These are phyloP conservation scores for Oophaga sylvatica DNA, from an alignment of 2,797 vertebrate species.

Conservation along the genomic window DNA sequence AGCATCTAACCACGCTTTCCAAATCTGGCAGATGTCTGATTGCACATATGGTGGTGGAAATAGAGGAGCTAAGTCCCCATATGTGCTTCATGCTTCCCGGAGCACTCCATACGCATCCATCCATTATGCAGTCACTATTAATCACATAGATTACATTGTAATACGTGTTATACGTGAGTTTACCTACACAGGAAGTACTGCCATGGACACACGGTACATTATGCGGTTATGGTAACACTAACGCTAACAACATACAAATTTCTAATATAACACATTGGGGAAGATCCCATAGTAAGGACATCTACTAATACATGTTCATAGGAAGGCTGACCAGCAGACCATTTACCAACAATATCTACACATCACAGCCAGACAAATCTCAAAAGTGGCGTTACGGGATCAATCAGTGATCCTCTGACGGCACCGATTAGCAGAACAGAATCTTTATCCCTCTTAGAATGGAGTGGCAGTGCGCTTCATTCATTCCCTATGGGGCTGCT, in stretches of 20 bases:
- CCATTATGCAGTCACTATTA: background rate
- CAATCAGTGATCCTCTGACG: no score
- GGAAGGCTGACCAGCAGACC: no score
- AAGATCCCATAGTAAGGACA: background rate
- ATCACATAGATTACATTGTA: background rate
- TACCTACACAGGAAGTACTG: background rate
- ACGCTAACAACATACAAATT: background rate
- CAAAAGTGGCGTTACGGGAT: no score
- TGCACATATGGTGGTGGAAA: background rate
- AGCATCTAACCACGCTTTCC: conserved; percentile 25
- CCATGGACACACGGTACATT: conserved; percentile 1
- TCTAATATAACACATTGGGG: no score
- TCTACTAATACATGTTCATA: no score
- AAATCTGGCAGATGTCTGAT: conserved; percentile 24
- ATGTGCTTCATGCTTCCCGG: conserved; percentile 13
- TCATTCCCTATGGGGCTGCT: no score
- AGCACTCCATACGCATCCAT: conserved; percentile 9
- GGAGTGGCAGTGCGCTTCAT: no score
- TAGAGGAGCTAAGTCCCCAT: background rate
- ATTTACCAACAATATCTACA: background rate
- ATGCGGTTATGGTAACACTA: background rate
- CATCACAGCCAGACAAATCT: background rate
- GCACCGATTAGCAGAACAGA: no score
- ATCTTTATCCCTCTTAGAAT: no score
- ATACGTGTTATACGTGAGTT: background rate